These are phyloP conservation scores for Corvus cornix DNA, from an alignment of 2,113 vertebrate species.

Conservation along the genomic window DNA sequence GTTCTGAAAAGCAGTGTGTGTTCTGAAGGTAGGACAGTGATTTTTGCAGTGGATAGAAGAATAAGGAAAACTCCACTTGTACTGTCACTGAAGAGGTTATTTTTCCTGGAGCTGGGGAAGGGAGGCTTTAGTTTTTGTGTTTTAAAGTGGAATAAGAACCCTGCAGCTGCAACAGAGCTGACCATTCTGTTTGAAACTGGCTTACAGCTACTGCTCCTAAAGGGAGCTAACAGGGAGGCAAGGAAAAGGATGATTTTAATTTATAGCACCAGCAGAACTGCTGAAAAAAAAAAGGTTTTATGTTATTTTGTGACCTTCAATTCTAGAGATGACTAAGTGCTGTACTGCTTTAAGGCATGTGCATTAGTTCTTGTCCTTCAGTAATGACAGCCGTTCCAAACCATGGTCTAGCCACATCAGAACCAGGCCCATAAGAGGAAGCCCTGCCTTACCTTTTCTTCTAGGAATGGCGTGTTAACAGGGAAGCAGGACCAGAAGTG, in stretches of 20 bases:
- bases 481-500: conserved; percentile 99
- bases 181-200: neutral
- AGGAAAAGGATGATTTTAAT: neutral
- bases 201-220: neutral
- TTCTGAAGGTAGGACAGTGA: neutral
- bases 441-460: conserved; percentile 89
- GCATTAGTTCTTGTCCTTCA: neutral
- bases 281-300: neutral
- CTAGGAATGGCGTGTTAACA: conserved; percentile 93
- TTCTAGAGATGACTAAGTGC: neutral
- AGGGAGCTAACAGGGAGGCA: neutral
- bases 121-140: neutral
- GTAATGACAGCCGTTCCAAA: neutral
- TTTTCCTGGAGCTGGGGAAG: neutral
- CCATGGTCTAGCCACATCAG: neutral
- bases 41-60: neutral
- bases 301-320: neutral
- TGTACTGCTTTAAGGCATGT: neutral
- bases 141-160: neutral
- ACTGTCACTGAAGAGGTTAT: rapidly evolving
- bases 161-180: neutral
- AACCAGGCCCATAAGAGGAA: neutral
- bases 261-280: neutral
- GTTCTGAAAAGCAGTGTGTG: neutral
- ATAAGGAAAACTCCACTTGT: neutral